Percentiles rank a stretch among this genome's conserved stretches.
These are phyloP conservation scores for Enteromius paludinosus DNA, from an alignment of 2,797 vertebrate species.

Conservation along the genomic window DNA sequence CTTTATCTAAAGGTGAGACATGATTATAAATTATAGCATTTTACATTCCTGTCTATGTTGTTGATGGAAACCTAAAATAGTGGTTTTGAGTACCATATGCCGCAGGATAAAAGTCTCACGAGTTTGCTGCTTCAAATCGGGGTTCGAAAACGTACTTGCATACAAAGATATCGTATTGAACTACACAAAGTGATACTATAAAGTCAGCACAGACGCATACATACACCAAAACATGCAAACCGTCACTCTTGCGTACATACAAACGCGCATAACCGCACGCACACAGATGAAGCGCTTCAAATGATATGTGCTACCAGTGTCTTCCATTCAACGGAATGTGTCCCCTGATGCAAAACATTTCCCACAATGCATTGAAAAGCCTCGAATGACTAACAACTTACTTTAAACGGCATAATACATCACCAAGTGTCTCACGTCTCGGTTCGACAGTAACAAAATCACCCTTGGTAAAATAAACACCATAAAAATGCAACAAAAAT, in stretches of 20 bases:
- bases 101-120: conserved; percentile 59
- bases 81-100: conserved; percentile 71
- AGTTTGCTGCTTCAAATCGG: conserved; percentile 65
- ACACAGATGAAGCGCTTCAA: conserved; percentile 66
- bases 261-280: conserved; percentile 62
- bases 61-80: conserved; percentile 33
- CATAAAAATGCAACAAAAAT: conserved; percentile 58
- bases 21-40: conserved; percentile 51
- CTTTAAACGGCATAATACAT: conserved; percentile 38
- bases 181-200: conserved; percentile 78
- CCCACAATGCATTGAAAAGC: conserved; percentile 51
- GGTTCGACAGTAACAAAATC: conserved; percentile 55
- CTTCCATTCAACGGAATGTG: conserved; percentile 60
- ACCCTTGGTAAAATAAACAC: conserved; percentile 64
- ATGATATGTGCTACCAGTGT: conserved; percentile 74
- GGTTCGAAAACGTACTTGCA: conserved; percentile 68
- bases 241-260: conserved; percentile 59
- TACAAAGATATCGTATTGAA: conserved; percentile 72
- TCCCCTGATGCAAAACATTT: conserved; percentile 53
- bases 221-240: conserved; percentile 65
- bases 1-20: conserved; percentile 35
- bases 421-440: conserved; percentile 40
- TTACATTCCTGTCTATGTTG: conserved; percentile 56
- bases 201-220: conserved; percentile 64
- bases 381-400: conserved; percentile 50